Base-by-base conservation (phyloP, 2,797 vertebrate genomes). In the Poecilia picta region DNA sequence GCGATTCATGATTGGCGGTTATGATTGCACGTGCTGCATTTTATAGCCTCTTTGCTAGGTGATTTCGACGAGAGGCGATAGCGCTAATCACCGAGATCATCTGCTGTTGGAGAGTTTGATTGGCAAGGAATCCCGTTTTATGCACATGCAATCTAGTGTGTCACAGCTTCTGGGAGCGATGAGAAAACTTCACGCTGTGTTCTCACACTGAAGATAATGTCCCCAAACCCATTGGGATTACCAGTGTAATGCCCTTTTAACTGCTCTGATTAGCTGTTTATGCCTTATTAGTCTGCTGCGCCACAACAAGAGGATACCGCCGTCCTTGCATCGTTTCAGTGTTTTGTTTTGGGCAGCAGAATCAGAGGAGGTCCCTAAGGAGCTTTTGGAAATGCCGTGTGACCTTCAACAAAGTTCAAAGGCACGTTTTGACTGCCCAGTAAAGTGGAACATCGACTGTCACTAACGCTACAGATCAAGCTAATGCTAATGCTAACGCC, bases 251-350 rank as follows among this genome's bases (percentile, higher is more conserved):
- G 20, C 41, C 43, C 28, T 55, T 80, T 79, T 76, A 73, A 79
- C 82, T 88, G 47, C 74, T 81, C 83, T 80, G 75, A 74, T 86
- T 82, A 80, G 71, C 55, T 74, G 71, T 81, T 75, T 12, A 49
- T 70, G 74, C 57, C 77, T 87, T 85, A 91, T 92, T 83, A 85
- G 75, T 66, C 1, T 59, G 51, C 51, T 28, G n/a, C n/a, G 83
- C 88, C 85, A 86, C 89, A 92, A 91, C 89, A 83, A 70, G 78
- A 31, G 72, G 73, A 88, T 75, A 74, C 83, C 78, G 57, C 62
- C 7, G 70, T 51, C 74, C 83, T 78, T 31, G n/a, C 0, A 5
- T 72, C 74, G 84, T 88, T 80, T 78, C 62, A 73, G 83, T 23
- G 33, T 16, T 78, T 71, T n/a, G 55, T 70, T 64, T 82, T 80